phyloP scores from a whole-genome alignment of 2,888 invertebrate genomes.

The Agrypnus murinus region DNA sequence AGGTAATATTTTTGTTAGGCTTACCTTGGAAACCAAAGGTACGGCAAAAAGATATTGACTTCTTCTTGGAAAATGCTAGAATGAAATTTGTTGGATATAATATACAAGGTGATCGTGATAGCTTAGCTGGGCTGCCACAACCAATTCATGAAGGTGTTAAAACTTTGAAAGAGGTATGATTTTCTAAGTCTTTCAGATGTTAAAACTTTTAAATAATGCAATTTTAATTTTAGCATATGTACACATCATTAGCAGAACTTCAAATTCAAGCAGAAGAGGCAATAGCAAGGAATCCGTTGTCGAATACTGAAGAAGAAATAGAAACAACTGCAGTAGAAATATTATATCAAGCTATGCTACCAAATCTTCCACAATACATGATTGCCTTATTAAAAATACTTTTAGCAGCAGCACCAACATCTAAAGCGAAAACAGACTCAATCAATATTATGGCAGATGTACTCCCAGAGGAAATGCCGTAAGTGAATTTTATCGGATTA shows the following conservation, averaged over 20 bases:
- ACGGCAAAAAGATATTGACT: slow-evolving; percentile 93
- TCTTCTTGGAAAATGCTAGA: slow-evolving; percentile 92
- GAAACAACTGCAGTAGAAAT: slow-evolving; percentile 90
- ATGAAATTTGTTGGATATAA: slow-evolving; percentile 98
- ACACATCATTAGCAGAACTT: slow-evolving; percentile 93
- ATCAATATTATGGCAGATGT: slow-evolving; percentile 99
- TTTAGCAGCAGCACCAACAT: slow-evolving; percentile 98
- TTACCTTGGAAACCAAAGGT: slow-evolving; percentile 98
- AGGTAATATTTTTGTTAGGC: slow-evolving; percentile 72
- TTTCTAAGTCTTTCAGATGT: not conserved
- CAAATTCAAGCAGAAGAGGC: slow-evolving; percentile 94
- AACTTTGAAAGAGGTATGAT: slow-evolving; percentile 82
- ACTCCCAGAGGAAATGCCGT: slow-evolving; percentile 97
- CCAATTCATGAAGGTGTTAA: slow-evolving; percentile 98
- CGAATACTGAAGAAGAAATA: slow-evolving; percentile 86
- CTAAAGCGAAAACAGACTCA: slow-evolving; percentile 98
- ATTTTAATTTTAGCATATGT: slow-evolving; percentile 87
- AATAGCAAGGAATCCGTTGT: slow-evolving; percentile 92
- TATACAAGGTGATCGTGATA: slow-evolving; percentile 88
- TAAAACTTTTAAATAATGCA: slow-evolving; percentile 7
- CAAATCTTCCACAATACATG: slow-evolving; percentile 97
- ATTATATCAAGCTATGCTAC: slow-evolving; percentile 94
- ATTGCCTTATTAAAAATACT: slow-evolving; percentile 97
- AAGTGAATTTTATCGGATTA: slow-evolving; percentile 69
- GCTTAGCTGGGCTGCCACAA: slow-evolving; percentile 95